Conservation (phyloP, 2,888 invertebrate species). For the Synergus laeviventris region DNA sequence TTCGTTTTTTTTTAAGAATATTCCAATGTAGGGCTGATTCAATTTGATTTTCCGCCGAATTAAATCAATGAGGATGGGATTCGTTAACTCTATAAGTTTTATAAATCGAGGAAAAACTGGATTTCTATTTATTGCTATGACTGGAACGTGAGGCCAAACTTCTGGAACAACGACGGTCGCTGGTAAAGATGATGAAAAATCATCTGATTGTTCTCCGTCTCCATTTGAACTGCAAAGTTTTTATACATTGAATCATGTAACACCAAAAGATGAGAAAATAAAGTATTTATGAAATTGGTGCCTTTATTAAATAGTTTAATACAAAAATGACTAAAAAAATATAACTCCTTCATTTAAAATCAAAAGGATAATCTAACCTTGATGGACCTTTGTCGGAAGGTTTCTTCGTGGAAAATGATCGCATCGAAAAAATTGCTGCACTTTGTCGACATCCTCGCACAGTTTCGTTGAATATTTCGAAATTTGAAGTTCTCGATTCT, state of each 20-base stretch:
- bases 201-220: constrained; percentile 56
- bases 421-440: constrained; percentile 53
- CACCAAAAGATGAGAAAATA: constrained; percentile 32
- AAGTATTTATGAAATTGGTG: neutral
- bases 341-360: neutral
- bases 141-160: constrained; percentile 96
- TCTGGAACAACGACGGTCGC: constrained; percentile 96
- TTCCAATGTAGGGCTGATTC: constrained; percentile 97
- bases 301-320: neutral
- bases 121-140: constrained; percentile 94
- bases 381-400: constrained; percentile 61
- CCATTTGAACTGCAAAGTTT: constrained; percentile 47
- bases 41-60: constrained; percentile 95
- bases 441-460: constrained; percentile 50
- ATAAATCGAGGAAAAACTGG: constrained; percentile 99
- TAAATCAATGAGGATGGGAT: constrained; percentile 91
- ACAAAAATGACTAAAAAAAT: neutral
- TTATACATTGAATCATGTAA: neutral
- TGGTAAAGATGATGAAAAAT: constrained; percentile 79
- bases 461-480: constrained; percentile 47
- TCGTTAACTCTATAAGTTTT: constrained; percentile 96
- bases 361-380: constrained; percentile 52
- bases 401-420: constrained; percentile 63
- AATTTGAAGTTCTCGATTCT: constrained; percentile 11
- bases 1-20: constrained; percentile 95